Base-by-base conservation (phyloP, 2,113 vertebrate species). In the Actenoides hombroni region DNA sequence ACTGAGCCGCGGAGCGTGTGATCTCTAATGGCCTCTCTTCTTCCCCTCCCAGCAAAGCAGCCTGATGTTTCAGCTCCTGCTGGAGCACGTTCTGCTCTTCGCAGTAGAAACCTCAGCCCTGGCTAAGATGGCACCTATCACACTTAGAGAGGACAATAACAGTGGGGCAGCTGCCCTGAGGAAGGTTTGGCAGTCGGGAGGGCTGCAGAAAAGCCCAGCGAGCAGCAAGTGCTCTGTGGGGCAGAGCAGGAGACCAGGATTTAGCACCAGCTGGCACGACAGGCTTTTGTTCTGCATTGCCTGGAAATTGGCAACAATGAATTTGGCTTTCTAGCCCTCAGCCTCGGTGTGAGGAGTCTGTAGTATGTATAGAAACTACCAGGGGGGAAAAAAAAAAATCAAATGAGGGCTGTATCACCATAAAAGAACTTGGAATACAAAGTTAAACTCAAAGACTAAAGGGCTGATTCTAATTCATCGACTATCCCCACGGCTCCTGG, bases 401-500 rank as follows among this genome's bases (percentile, higher is more conserved):
- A 61, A 83, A 92, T 90, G 40, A 86, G 80, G 79, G 76, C 78
- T 93, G 82, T 70, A 82, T 84, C 78, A 71, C 73, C 87, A 68
- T 95, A 83, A 95, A 96, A 94, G 84, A 65, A 59, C 81, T 94
- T 53, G 83, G 92, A 96, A 91, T 78, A 90, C 84, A 81, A 87
- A 94, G 93, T 96, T 88, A 91, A 85, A 94, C 74, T 69, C 79
- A 82, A 94, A 97, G 95, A 90, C 65, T 63, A 68, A 91, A 71
- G 86, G 90, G 84, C 97, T 97, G 75, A 97, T 98, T 97, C 94
- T 96, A 93, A 98, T 98, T 97, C 97, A 95, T 95, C 54, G 59
- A 81, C 53, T 96, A 91, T 95, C 94, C 92, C 91, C 86, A 28
- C 86, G 69, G 94, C 96, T 97, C 95, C 46, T 78, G 94, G 88